These are phyloP conservation scores for Parapristionchus giblindavisi DNA, from an alignment of 2,888 invertebrate genomes.

Conservation along the genomic window DNA sequence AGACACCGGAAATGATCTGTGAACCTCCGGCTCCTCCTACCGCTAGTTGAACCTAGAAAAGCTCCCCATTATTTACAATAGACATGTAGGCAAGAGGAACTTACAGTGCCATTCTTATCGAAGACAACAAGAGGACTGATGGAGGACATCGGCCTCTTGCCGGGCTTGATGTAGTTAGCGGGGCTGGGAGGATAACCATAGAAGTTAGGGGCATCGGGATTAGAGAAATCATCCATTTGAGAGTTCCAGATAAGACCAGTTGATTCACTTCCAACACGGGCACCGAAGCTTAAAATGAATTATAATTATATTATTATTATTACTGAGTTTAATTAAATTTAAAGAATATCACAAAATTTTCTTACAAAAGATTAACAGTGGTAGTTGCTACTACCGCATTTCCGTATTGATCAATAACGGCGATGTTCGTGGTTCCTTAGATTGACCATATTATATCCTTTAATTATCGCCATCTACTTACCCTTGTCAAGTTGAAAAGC, in stretches of 20 bases:
- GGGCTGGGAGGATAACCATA: conserved; percentile 77
- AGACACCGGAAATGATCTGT: conserved; percentile 41
- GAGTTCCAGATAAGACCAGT: conserved; percentile 88
- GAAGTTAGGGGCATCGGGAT: conserved; percentile 72
- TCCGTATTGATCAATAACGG: conserved; percentile 80
- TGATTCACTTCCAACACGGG: conserved; percentile 78
- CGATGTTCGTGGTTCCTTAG: conserved; percentile 86
- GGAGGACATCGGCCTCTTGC: conserved; percentile 86
- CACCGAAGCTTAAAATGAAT: conserved; percentile 84
- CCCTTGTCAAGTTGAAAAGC: conserved; percentile 11
- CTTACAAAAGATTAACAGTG: conserved; percentile 79
- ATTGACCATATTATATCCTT: not conserved
- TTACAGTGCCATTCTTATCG: conserved; percentile 70
- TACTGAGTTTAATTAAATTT: not conserved
- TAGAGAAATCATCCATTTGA: conserved; percentile 88
- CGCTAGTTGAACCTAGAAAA: conserved; percentile 37
- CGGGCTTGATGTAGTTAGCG: conserved; percentile 83
- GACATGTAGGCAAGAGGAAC: not conserved
- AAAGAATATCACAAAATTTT: not conserved
- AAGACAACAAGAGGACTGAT: conserved; percentile 85
- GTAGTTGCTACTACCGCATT: conserved; percentile 90
- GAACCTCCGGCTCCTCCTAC: conserved; percentile 43
- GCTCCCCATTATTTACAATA: no score
- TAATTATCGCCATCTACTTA: not conserved
- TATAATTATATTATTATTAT: conserved; percentile 75